Evolutionary conservation across 23 tunicate genomes (phyloP), one percentile per base, ranked within the genome.

Genomic region (Pegea sp.): DNA sequence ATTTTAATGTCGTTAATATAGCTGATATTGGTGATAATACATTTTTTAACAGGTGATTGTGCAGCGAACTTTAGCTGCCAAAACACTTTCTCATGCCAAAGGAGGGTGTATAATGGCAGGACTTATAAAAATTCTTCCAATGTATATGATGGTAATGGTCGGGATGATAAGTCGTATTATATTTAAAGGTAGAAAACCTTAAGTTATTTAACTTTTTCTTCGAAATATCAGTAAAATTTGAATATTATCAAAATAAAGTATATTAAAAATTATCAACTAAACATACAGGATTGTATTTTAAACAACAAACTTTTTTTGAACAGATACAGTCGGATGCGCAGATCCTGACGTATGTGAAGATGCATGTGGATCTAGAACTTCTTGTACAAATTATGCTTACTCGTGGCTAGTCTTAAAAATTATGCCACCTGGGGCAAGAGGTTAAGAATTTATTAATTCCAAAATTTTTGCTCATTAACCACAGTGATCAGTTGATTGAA

Each of bases 111-210:
- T 88, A 19, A 42, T 70, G 66, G 97, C 97, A 33, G 90, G 79
- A 6, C 33, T 88, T 31, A 19, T 88, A 7, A 88, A 88, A 56
- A 49, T 88, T 34, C 27, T 68, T 20, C 97, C 97, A 0, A 71
- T 88, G 90, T 88, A 76, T 64, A 69, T 88, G 90, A 88, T 88
- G 79, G 77, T 88, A 18, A 76, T 88, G 89, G 90, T 79, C 7
- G 97, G 97, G 8, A 88, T 88, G 97, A 70, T 76, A 52, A 79
- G 93, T 49, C 34, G 93, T 44, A 71, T 79, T 27, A 49, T n/a
- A n/a, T n/a, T n/a, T n/a, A n/a, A n/a, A n/a, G n/a, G n/a, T n/a
- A n/a, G n/a, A n/a, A n/a, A n/a, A n/a, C n/a, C n/a, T n/a, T n/a
- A n/a, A n/a, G n/a, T n/a, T n/a, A n/a, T n/a, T n/a, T n/a, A n/a